phyloP scores from a whole-genome alignment of 1,140 invertebrate species.

The Cyphomyrmex costatus region DNA sequence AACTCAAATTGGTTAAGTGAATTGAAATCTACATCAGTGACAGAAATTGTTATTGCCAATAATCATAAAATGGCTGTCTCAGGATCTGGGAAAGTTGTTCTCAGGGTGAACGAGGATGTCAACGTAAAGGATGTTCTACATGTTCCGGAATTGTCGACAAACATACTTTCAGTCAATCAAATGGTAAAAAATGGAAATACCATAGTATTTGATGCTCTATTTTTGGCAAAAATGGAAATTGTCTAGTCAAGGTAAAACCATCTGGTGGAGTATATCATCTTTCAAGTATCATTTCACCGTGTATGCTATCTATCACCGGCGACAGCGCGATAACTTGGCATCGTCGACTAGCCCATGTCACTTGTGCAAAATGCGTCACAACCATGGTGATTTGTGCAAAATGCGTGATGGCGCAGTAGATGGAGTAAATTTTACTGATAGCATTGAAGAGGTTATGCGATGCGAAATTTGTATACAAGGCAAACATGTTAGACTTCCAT shows the following conservation, averaged over 20 bases:
- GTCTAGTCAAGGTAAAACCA: neutral
- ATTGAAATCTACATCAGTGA: neutral
- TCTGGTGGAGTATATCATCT: neutral
- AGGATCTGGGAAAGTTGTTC: neutral
- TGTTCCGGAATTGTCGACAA: neutral
- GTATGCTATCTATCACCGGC: neutral
- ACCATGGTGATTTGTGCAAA: neutral
- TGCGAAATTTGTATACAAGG: neutral
- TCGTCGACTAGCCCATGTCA: neutral
- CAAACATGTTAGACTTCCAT: neutral
- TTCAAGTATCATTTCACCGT: neutral
- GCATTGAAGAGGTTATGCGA: neutral
- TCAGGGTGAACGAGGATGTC: neutral
- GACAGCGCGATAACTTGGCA: neutral
- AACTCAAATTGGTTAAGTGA: neutral
- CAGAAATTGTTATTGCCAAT: neutral
- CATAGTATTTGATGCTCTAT: neutral
- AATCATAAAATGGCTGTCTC: neutral
- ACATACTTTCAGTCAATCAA: neutral
- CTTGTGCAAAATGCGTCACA: neutral
- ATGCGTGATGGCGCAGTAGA: neutral
- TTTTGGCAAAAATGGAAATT: neutral
- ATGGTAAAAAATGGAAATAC: neutral
- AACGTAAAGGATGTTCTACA: neutral
- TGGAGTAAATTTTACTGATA: neutral